Conservation (phyloP, 2,113 vertebrate species). For the Anser cygnoides region DNA sequence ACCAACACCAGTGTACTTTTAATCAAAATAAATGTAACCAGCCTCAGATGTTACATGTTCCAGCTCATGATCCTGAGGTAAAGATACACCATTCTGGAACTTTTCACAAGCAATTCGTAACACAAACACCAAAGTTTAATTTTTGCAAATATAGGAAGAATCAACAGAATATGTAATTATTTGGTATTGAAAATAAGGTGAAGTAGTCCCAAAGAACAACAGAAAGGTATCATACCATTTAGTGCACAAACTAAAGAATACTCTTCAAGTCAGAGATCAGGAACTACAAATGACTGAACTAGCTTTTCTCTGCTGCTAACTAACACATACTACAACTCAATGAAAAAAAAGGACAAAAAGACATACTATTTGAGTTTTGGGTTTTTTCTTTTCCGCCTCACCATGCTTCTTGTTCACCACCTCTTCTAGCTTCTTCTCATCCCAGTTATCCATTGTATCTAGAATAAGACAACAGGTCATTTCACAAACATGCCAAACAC, state of each 20-base stretch:
- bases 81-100: background rate
- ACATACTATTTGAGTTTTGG: constrained; percentile 97
- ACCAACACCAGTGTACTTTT: fast-evolving
- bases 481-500: background rate
- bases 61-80: background rate
- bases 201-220: background rate
- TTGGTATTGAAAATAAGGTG: background rate
- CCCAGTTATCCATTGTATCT: constrained; percentile 99
- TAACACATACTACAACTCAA: constrained; percentile 34
- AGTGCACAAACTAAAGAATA: background rate
- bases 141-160: background rate
- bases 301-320: constrained; percentile 9
- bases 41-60: background rate
- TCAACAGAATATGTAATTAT: background rate
- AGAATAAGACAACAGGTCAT: background rate
- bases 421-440: constrained; percentile 98
- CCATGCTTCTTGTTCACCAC: constrained; percentile 98
- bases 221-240: background rate
- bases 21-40: background rate
- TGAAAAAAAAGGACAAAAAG: constrained; percentile 68
- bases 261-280: background rate
- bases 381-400: constrained; percentile 96
- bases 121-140: background rate
- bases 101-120: background rate
- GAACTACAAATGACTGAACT: background rate